phyloP scores from a whole-genome alignment of 1,140 invertebrate species.

The Macrobrachium nipponense region DNA sequence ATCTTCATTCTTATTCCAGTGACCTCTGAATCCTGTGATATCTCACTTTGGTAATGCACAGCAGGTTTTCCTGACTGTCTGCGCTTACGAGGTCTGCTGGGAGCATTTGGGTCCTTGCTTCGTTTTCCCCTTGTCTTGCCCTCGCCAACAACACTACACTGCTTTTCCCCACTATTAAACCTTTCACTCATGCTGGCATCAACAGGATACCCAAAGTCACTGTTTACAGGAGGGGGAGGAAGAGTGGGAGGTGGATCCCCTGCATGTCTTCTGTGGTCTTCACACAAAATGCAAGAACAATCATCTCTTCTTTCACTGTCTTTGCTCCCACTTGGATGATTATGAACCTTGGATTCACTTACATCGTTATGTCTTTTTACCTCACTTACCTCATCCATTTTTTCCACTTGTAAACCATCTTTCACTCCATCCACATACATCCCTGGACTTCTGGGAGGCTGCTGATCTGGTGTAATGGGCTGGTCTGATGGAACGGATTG shows the following conservation, averaged over 20 bases:
- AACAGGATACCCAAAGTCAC: too few relatives aligned
- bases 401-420: slow-evolving; percentile 44
- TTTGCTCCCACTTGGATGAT: slow-evolving; percentile 49
- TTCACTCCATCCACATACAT: slow-evolving; percentile 41
- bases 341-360: slow-evolving; percentile 15
- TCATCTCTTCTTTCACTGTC: slow-evolving; percentile 56
- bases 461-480: slow-evolving; percentile 53
- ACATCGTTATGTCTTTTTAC: slow-evolving; percentile 18
- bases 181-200: too few relatives aligned
- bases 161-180: too few relatives aligned
- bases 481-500: slow-evolving; percentile 57
- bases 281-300: slow-evolving; percentile 56
- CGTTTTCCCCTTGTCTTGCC: slow-evolving; percentile 44
- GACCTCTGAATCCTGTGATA: slow-evolving; percentile 54
- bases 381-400: slow-evolving; percentile 32
- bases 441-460: slow-evolving; percentile 41
- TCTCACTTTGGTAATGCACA: slow-evolving; percentile 57
- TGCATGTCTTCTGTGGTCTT: slow-evolving; percentile 55
- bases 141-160: slow-evolving; percentile 18
- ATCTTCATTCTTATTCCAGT: slow-evolving; percentile 59
- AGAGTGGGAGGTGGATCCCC: slow-evolving; percentile 29
- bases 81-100: slow-evolving; percentile 46
- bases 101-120: slow-evolving; percentile 52
- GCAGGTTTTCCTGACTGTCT: slow-evolving; percentile 47
- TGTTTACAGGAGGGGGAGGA: not conserved